A percentile compares a stretch with the other conserved stretches of the same genome.
Conservation (phyloP, 2,113 vertebrate genomes). For the Trochalopteron elliotii region DNA sequence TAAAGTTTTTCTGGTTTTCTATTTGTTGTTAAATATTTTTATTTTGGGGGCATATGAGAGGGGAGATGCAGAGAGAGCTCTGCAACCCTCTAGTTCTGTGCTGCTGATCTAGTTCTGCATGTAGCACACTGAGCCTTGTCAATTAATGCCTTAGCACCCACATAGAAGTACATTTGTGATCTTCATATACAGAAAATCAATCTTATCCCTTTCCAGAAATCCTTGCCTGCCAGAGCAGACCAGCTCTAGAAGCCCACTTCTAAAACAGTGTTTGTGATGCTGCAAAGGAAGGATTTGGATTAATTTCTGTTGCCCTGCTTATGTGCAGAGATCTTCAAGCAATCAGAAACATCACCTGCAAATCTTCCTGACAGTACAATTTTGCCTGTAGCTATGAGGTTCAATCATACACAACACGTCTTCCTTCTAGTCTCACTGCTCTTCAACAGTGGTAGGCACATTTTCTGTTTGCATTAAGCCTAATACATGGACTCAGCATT, state of each 20-base stretch:
- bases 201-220: not conserved
- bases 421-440: not conserved
- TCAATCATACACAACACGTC: slow-evolving; percentile 1
- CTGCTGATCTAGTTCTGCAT: not conserved
- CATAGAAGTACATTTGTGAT: not conserved
- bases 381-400: slow-evolving; percentile 34
- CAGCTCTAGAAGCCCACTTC: not conserved
- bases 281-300: not conserved
- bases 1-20: slow-evolving; percentile 37
- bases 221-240: not conserved
- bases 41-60: not conserved
- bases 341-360: slow-evolving; percentile 47
- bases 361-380: slow-evolving; percentile 31
- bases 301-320: slow-evolving; percentile 4
- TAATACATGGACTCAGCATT: slow-evolving; percentile 32
- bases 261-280: not conserved
- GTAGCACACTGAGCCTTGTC: not conserved
- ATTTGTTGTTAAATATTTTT: slow-evolving; percentile 40
- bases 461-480: slow-evolving; percentile 23
- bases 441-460: not conserved
- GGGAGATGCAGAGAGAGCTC: not conserved
- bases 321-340: slow-evolving; percentile 2
- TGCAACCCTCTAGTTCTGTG: not conserved
- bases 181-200: not conserved
- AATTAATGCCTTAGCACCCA: not conserved